Base-by-base conservation (phyloP, 2,888 invertebrate species). In the Drosophila kambysellisi region DNA sequence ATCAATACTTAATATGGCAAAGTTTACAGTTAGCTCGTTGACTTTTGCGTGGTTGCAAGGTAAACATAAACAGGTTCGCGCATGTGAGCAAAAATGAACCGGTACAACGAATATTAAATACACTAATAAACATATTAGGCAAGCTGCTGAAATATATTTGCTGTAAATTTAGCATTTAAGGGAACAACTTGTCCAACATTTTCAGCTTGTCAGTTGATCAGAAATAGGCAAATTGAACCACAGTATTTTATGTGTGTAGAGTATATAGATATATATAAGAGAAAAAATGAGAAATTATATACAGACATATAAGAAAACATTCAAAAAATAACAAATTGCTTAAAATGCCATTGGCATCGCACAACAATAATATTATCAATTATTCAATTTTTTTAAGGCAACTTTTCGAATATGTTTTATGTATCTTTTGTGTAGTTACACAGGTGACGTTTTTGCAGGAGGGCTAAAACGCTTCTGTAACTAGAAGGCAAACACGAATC, bases 401-500 rank as follows among this genome's bases (percentile, higher is more conserved):
- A 8, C 48, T n/a, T 12, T 29, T 35, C 17, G 7, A 25, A 52
- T 32, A 32, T 30, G 30, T 33, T 46, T 4, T 29, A 33, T 25
- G 25, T 15, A 8, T 15, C 25, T 46, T 46, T 41, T 41, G 43
- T 9, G 20, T 35, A n/a, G 17, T 20, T 56, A 46, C 37, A 12
- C 43, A 46, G 46, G n/a, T n/a, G 35, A 35, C 35, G 46, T 48
- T 29, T 6, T 11, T n/a, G 20, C 29, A 33, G 25, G 30, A 5
- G 29, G 6, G n/a, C 17, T 30, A 15, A 39, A 39, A 11, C 12
- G 30, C 1, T 12, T 9, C 9, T 32, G 15, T 41, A 59, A 54
- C 48, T 50, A 46, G 4, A 67, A 52, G 67, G 64, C 17, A 68
- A 79, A 73, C 70, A 75, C 51, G 82, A 88, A 77, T 85, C 72